Base-by-base conservation (phyloP, 2,888 invertebrate species). In the Temnothorax rugatulus region DNA sequence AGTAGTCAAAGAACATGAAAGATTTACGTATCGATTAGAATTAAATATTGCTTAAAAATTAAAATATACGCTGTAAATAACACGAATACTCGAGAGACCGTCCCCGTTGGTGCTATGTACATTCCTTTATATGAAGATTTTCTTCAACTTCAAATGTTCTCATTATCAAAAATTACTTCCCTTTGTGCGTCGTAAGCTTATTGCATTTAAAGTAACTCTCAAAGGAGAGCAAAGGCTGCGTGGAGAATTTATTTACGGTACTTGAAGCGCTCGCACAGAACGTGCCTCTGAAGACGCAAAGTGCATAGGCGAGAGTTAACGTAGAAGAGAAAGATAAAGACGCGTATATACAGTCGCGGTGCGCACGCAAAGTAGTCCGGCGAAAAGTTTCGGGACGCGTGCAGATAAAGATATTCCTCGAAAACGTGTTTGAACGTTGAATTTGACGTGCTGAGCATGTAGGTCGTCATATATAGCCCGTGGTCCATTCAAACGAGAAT, bases 401-500 rank as follows among this genome's bases (percentile, higher is more conserved):
- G 44, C 13, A 21, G 13, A 15, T 18, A 57, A 79, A 59, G 18
- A 69, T 81, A 76, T 75, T 79, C 52, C 18, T 25, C 59, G 34
- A 29, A 13, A 44, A 47, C 34, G n/a, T 47, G 34, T 63, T 52
- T n/a, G 71, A 82, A 86, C 82, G 81, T 64, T 68, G 54, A 89
- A 84, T 77, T 84, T 73, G 74, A 83, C 76, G 63, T 25, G 11
- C 7, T n/a, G 57, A 47, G 34, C 13, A 13, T 71, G 21, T 47
- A 21, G 18, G 18, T 52, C 4, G 21, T n/a, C 69, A 38, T 29
- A 25, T 52, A 59, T 8, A 64, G 13, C 15, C 11, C 29, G 15
- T 21, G 41, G 68, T 84, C 68, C 85, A 84, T 85, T 89, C 64
- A 74, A 47, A 61, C 68, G 59, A 59, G 73, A 63, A 69, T 74